phyloP scores from a whole-genome alignment of 1,140 invertebrate genomes.

The Meteorus sp. region DNA sequence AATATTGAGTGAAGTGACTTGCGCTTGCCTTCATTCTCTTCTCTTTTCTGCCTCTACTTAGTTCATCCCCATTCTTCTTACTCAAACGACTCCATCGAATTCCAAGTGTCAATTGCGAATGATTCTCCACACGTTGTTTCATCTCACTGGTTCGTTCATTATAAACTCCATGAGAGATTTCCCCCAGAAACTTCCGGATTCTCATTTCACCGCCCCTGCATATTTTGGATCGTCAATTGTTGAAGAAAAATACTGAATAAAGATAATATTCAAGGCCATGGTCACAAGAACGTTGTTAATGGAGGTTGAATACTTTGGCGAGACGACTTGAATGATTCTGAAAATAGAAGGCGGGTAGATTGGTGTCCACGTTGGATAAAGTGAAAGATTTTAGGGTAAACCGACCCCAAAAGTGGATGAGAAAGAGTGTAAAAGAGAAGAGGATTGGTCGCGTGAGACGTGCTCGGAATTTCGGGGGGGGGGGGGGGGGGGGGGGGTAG shows the following conservation, averaged over 20 bases:
- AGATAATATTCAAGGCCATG: conserved; percentile 17
- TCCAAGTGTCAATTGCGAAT: conserved; percentile 60
- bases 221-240: too few species aligned
- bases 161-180: too few species aligned
- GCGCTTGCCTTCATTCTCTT: conserved; percentile 27
- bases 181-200: too few species aligned
- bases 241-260: conserved; percentile 4
- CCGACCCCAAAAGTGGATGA: too few species aligned
- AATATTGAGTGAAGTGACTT: conserved; percentile 50
- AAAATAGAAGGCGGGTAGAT: conserved; percentile 48
- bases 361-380: conserved; percentile 55
- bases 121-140: conserved; percentile 51
- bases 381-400: conserved; percentile 51
- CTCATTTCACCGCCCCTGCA: too few species aligned
- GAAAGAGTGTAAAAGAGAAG: conserved; percentile 13
- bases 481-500: conserved; percentile 9
- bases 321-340: conserved; percentile 28
- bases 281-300: conserved; percentile 19
- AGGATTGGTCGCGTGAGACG: conserved; percentile 44
- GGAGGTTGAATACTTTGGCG: conserved; percentile 13
- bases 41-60: conserved; percentile 27
- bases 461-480: conserved; percentile 42
- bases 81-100: conserved; percentile 59
- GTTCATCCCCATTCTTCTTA: not conserved
- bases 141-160: not conserved